A percentile compares a stretch with the other conserved stretches of the same genome.
phyloP scores from a whole-genome alignment of 2,113 vertebrate genomes.

The Pseudopipra pipra region DNA sequence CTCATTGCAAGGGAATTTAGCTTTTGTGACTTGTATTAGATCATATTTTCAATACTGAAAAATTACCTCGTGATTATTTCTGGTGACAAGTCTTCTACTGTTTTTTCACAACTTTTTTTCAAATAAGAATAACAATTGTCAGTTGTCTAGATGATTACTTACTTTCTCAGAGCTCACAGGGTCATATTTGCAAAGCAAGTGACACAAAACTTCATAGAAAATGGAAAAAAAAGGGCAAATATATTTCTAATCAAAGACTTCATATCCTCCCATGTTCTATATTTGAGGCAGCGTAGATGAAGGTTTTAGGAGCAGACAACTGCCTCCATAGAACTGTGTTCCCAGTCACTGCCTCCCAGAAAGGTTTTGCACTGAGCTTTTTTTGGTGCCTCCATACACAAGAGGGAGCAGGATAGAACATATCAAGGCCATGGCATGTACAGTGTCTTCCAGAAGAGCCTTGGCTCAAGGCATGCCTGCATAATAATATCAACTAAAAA shows the following conservation, averaged over 20 bases:
- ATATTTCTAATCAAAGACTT: neutral
- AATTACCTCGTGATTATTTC: constrained; percentile 1
- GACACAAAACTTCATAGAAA: neutral
- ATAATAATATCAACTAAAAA: neutral
- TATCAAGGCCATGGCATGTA: neutral
- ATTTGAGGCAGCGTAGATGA: neutral
- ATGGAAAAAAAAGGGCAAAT: neutral
- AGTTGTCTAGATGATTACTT: neutral
- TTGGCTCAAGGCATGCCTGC: neutral
- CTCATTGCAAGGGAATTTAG: constrained; percentile 55
- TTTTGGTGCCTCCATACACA: neutral
- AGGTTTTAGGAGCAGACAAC: neutral
- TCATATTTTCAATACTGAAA: constrained; percentile 46
- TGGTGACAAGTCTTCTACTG: neutral
- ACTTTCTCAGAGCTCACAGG: neutral
- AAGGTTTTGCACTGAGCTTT: neutral
- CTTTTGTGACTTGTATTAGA: constrained; percentile 52
- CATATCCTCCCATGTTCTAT: neutral
- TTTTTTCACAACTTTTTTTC: neutral
- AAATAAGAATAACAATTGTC: neutral
- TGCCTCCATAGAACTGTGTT: neutral
- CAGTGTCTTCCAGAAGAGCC: neutral
- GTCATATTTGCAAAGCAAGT: neutral
- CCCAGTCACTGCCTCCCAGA: neutral
- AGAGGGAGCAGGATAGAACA: neutral